These are phyloP conservation scores for Ceratina australensis DNA, from an alignment of 1,140 invertebrate species.

Conservation along the genomic window DNA sequence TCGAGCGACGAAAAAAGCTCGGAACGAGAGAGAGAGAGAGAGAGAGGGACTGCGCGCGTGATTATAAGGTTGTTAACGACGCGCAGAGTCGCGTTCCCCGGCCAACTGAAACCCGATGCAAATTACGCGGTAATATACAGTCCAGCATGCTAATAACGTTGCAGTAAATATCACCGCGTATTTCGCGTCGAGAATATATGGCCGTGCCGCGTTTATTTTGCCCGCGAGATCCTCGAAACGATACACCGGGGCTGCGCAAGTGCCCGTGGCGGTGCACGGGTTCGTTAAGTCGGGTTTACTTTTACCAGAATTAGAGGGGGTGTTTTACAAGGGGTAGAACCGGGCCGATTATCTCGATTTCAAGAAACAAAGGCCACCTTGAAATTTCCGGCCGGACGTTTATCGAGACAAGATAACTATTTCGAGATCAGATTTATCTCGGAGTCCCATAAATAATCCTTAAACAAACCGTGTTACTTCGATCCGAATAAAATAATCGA, in stretches of 20 bases:
- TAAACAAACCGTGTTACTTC: too few species aligned
- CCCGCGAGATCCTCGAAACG: conserved; percentile 4
- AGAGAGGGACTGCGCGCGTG: not conserved
- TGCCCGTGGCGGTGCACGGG: not conserved
- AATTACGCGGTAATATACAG: conserved; percentile 54
- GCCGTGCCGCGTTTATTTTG: conserved; percentile 37
- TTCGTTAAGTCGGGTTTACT: conserved; percentile 7
- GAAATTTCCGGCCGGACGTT: too few species aligned
- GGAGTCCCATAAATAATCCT: too few species aligned
- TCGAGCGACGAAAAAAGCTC: conserved; percentile 14
- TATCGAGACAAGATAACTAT: too few species aligned
- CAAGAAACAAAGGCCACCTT: too few species aligned
- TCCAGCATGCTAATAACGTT: conserved; percentile 56
- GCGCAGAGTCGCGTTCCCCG: conserved; percentile 34
- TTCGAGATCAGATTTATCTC: too few species aligned
- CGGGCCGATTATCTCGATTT: too few species aligned
- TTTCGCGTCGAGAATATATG: conserved; percentile 50
- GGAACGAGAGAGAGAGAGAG: not conserved
- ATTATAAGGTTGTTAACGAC: conserved; percentile 50
- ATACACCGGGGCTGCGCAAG: not conserved
- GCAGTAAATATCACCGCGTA: conserved; percentile 49
- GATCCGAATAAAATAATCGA: too few species aligned
- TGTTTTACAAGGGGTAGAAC: too few species aligned
- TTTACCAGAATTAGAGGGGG: too few species aligned
- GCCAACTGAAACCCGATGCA: conserved; percentile 53